Evolutionary conservation across 2,113 vertebrate genomes (phyloP), one percentile per base, ranked within the genome.

Genomic region (Dasypus novemcinctus): DNA sequence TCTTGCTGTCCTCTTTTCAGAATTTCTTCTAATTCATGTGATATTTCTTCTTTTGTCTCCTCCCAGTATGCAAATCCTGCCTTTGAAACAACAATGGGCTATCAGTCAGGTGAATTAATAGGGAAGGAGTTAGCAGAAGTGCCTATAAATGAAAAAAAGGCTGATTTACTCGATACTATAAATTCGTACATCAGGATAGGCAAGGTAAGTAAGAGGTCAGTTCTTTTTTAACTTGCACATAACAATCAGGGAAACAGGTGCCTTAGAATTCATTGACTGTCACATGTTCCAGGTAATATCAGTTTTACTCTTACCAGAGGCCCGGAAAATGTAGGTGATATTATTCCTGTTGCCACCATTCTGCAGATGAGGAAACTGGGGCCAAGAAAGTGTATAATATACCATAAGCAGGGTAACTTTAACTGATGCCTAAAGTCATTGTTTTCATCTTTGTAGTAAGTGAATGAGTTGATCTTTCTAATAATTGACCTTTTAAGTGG

Each of bases 141-240:
- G 99, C 99, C 99, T 99, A 98, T 99, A 98, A 99, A 99, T 98
- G 99, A 99, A 97, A 99, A 99, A 98, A 99, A 99, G 98, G 98
- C 99, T 93, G 99, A 99, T 98, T 99, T 99, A 98, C 99, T 99
- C 94, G 99, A 99, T 97, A 99, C 99, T 93, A 99, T 99, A 98
- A 99, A 99, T 98, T 99, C 99, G 97, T 99, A 99, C 98, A 99
- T 99, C 98, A 99, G 98, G 98, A 99, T 99, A 98, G 99, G 99
- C 98, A 99, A 99, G 99, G 99, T 99, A 97, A 99, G 98, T 97
- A 91, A 81, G 41, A 46, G 5, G 59, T 15, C 90, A 72, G n/a
- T 72, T 59, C 90, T 17, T 29, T 96, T 96, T 54, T 33, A 15
- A 21, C 69, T 69, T 74, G n/a, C 12, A 5, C 4, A 0, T 21